Percentiles rank a stretch among this genome's conserved stretches.
phyloP scores from a whole-genome alignment of 2,888 invertebrate species.

The Merodon equestris region DNA sequence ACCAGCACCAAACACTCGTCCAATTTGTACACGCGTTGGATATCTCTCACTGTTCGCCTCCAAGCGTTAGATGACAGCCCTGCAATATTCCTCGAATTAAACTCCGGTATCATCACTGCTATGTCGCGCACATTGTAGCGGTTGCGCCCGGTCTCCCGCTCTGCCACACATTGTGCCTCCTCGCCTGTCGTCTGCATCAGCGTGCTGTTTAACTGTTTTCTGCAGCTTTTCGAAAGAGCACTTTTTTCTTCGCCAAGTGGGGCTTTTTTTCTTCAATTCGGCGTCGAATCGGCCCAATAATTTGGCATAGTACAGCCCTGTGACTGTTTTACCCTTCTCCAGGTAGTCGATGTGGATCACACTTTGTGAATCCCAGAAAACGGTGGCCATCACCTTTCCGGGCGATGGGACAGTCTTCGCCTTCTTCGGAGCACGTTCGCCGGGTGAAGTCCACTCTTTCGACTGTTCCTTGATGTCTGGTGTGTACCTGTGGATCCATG shows the following conservation, averaged over 20 bases:
- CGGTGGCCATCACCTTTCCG: no score
- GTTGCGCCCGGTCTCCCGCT: slow-evolving; percentile 5
- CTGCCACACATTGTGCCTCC: neutral
- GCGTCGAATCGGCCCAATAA: no score
- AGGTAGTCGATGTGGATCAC: no score
- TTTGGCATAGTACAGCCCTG: no score
- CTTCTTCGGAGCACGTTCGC: no score
- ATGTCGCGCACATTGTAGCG: slow-evolving; percentile 15
- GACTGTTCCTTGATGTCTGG: no score
- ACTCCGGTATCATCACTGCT: slow-evolving; percentile 3
- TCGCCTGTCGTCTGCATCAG: slow-evolving; percentile 8
- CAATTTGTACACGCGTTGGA: slow-evolving; percentile 1
- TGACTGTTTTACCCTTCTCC: no score
- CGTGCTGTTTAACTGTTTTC: neutral
- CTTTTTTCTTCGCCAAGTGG: neutral
- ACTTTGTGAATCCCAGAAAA: no score
- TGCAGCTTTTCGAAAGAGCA: neutral
- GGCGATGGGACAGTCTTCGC: no score
- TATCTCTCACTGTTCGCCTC: slow-evolving; percentile 6
- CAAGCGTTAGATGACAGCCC: slow-evolving; percentile 9
- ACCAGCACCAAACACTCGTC: neutral
- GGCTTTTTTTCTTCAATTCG: no score
- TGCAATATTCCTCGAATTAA: neutral
- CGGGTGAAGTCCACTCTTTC: no score
- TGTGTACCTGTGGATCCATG: no score